Evolutionary conservation across 2,888 invertebrate species (phyloP).

Genomic region (Rhopalosiphum nymphaeae): DNA sequence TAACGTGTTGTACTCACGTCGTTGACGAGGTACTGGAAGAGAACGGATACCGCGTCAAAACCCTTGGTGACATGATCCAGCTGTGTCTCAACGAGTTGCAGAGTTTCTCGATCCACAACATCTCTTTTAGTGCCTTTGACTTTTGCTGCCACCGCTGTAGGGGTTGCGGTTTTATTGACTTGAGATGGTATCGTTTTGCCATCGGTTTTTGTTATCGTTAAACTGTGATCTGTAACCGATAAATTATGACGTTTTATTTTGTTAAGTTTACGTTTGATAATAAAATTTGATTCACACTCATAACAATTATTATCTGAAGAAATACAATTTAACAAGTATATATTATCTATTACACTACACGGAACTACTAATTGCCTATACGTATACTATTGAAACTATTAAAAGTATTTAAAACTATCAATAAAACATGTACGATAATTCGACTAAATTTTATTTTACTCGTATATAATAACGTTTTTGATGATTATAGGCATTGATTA

Average conservation of each 20-base stretch:
- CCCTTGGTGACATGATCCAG: constrained; percentile 75
- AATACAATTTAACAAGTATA: not conserved
- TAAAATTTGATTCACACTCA: not conserved
- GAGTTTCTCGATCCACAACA: constrained; percentile 47
- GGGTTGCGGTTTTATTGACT: not conserved
- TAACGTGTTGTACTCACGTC: constrained; percentile 70
- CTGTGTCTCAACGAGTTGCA: constrained; percentile 68
- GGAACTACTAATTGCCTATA: not conserved
- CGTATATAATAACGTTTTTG: not conserved
- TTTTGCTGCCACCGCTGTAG: constrained; percentile 11
- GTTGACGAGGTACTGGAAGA: constrained; percentile 85
- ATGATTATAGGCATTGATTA: not conserved
- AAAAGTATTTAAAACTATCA: not conserved
- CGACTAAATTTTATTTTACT: not conserved
- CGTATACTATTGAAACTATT: not conserved
- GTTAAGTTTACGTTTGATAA: not conserved
- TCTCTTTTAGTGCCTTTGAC: constrained; percentile 64
- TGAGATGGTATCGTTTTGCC: constrained; percentile 49
- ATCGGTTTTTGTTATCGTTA: constrained; percentile 24
- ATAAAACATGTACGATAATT: not conserved
- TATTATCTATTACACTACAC: too few species aligned
- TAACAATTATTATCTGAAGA: not conserved
- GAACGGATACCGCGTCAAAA: constrained; percentile 85
- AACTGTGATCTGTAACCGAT: constrained; percentile 39
- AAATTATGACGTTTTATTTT: not conserved